Evolutionary conservation across 2,113 vertebrate species (phyloP).

Genomic region (Etia nguti): DNA sequence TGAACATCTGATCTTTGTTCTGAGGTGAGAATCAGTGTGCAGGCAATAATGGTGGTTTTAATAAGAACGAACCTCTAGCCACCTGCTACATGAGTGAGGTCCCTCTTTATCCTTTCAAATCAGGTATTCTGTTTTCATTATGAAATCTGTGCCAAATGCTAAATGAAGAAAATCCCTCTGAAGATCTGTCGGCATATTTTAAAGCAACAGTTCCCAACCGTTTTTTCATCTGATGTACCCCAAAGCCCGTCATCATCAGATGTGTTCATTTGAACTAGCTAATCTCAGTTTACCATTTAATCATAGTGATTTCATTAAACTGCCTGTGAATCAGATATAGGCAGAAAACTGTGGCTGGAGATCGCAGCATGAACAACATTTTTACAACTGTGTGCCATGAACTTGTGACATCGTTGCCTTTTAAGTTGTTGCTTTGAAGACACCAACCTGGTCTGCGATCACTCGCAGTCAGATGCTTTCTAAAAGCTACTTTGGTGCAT

Average conservation of each 20-base stretch:
- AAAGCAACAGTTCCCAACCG: background rate
- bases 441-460: background rate
- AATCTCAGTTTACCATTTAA: background rate
- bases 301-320: background rate
- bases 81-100: background rate
- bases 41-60: background rate
- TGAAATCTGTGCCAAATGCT: background rate
- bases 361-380: no score
- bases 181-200: background rate
- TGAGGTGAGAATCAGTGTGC: background rate
- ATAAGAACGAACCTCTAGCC: background rate
- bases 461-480: background rate
- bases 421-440: background rate
- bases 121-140: background rate
- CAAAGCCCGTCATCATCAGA: background rate
- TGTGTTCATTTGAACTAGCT: background rate
- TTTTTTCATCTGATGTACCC: background rate
- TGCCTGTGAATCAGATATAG: background rate
- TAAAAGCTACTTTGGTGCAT: background rate
- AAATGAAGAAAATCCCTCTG: background rate
- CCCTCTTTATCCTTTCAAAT: background rate
- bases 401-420: background rate
- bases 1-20: slow-evolving; percentile 5
- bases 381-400: background rate
- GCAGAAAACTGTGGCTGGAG: background rate